A percentile compares a stretch with the other conserved stretches of the same genome.
Conservation (phyloP, 2,113 vertebrate species). For the Numenius arquata region DNA sequence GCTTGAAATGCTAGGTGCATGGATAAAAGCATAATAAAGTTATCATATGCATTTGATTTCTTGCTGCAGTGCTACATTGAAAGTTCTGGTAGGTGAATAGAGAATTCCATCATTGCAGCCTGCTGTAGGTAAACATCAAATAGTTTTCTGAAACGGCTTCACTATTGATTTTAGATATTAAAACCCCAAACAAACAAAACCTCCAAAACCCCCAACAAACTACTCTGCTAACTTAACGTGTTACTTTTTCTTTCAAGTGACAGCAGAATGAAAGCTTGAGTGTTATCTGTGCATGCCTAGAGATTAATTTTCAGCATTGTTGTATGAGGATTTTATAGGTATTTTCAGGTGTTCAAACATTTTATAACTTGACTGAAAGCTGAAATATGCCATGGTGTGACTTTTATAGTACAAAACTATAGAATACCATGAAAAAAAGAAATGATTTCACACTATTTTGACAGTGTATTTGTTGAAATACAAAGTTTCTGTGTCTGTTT, state of each 20-base stretch:
- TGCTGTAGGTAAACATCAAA: background rate
- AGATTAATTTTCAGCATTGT: background rate
- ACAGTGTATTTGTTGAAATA: background rate
- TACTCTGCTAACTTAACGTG: background rate
- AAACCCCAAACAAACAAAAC: background rate
- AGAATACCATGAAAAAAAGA: background rate
- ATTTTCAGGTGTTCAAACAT: background rate
- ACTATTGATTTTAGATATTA: background rate
- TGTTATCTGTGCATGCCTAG: background rate
- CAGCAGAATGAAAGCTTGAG: background rate
- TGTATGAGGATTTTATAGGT: background rate
- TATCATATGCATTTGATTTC: background rate
- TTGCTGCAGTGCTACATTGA: background rate
- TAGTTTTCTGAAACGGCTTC: background rate
- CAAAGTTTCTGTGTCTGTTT: background rate
- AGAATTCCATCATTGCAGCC: background rate
- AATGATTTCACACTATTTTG: background rate
- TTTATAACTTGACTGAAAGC: background rate
- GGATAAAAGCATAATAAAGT: background rate
- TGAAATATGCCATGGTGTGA: background rate
- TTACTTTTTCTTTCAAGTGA: background rate
- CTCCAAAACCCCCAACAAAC: background rate
- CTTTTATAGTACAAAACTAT: background rate
- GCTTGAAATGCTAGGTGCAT: background rate
- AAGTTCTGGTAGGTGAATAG: background rate